These are phyloP conservation scores for Thaumatotibia leucotreta DNA, from an alignment of 1,140 invertebrate genomes.

Conservation along the genomic window DNA sequence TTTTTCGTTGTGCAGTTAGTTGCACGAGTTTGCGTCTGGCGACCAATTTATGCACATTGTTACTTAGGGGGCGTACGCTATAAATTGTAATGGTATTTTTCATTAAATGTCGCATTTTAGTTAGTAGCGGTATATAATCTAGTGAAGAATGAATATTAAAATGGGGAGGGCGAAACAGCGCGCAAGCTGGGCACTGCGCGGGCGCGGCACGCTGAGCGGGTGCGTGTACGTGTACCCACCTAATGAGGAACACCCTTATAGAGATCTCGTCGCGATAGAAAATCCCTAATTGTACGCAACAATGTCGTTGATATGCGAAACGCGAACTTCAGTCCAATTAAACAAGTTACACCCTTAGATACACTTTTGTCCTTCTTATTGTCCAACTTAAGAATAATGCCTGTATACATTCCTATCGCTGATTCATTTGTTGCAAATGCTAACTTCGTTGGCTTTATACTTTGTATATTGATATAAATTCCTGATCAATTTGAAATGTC, in stretches of 20 bases:
- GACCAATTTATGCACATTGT: slow-evolving; percentile 55
- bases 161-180: slow-evolving; percentile 28
- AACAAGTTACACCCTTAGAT: slow-evolving; percentile 26
- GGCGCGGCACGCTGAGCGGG: slow-evolving; percentile 28
- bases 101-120: slow-evolving; percentile 49
- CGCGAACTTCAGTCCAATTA: slow-evolving; percentile 45
- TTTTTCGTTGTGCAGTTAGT: slow-evolving; percentile 31
- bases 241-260: slow-evolving; percentile 61
- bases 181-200: slow-evolving; percentile 24
- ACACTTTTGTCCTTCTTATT: not conserved
- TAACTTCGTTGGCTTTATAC: not conserved
- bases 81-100: slow-evolving; percentile 46
- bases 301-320: slow-evolving; percentile 52
- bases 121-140: slow-evolving; percentile 50
- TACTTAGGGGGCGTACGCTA: slow-evolving; percentile 27
- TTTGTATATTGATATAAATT: slow-evolving; percentile 10
- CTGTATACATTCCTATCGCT: not conserved
- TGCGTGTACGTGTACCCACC: slow-evolving; percentile 44
- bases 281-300: slow-evolving; percentile 57
- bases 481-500: slow-evolving; percentile 17
- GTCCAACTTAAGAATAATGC: slow-evolving; percentile 9
- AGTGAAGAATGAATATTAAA: slow-evolving; percentile 58
- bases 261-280: slow-evolving; percentile 48
- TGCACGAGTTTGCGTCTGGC: slow-evolving; percentile 23
- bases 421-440: slow-evolving; percentile 1